phyloP scores from a whole-genome alignment of 2,888 invertebrate genomes.

The Himalopsyche kuldschensis region DNA sequence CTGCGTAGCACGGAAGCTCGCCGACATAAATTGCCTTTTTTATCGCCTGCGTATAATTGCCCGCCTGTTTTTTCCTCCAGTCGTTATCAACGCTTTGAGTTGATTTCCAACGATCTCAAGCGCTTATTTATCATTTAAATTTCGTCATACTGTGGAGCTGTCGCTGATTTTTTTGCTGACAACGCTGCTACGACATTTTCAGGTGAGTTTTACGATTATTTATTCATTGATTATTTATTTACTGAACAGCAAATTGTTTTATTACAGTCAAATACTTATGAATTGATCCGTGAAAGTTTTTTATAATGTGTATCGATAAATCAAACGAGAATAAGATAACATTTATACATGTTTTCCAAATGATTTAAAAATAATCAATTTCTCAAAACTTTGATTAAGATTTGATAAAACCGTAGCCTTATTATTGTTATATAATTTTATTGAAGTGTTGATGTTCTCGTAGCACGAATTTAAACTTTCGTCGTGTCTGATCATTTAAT shows the following conservation, averaged over 20 bases:
- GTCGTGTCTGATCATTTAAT: no score
- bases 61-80: conserved; percentile 1
- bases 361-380: no score
- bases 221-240: not conserved
- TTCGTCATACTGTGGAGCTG: not conserved
- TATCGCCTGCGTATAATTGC: conserved; percentile 12
- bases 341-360: no score
- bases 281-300: not conserved
- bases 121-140: not conserved
- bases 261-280: not conserved
- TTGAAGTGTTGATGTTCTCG: no score
- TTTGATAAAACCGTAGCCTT: no score
- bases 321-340: no score
- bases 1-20: conserved; percentile 44
- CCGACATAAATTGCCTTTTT: conserved; percentile 22
- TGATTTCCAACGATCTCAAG: not conserved
- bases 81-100: conserved; percentile 7
- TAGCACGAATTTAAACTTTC: no score
- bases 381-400: no score
- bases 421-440: no score
- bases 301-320: no score
- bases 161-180: not conserved
- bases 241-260: not conserved
- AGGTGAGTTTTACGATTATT: not conserved
- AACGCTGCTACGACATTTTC: not conserved